Evolutionary conservation across 92 coral and sea anemone genomes (phyloP), one percentile per base, ranked within the genome.

Genomic region (Blastomussa wellsi): DNA sequence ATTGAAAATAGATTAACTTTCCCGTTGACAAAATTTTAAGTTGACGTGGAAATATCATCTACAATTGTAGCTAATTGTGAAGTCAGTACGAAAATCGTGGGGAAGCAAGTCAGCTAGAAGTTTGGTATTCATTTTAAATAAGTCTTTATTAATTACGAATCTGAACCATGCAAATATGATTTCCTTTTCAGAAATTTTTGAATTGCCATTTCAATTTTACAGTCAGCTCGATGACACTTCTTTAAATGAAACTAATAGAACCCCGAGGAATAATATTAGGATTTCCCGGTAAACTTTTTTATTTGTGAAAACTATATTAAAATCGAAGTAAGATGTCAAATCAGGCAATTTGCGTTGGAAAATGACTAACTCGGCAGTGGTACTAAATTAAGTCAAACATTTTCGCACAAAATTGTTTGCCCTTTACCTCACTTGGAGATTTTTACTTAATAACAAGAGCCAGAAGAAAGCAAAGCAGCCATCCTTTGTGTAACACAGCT

Each of bases 281-380:
- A 32, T 69, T 81, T 38, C 75, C 75, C 75, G 44, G 26, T 41
- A 19, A 66, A 81, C 22, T 51, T 7, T 22, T 48, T 67, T 59
- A 81, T 36, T 47, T 35, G 31, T 3, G 51, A n/a, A 19, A 15
- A 16, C 47, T 44, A 60, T 31, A 65, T 44, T 78, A 78, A 28
- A 44, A 4, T 15, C 16, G 31, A 80, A 47, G 42, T 29, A 17
- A 53, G 26, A n/a, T 17, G 22, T 32, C 66, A 38, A 37, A 41
- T 41, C 28, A 44, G 41, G 41, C 55, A 79, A 64, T 65, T 29
- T 39, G 29, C 11, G 26, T 28, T 52, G 26, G 37, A 32, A 49
- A 39, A 60, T 48, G 49, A 7, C 55, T 47, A 22, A 19, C 60
- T 52, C 12, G 51, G 38, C 26, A 68, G 49, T 32, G 39, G 26